Percentiles rank a stretch among this genome's conserved stretches.
phyloP scores from a whole-genome alignment of 2,113 vertebrate genomes.

The Myxocyprinus asiaticus region DNA sequence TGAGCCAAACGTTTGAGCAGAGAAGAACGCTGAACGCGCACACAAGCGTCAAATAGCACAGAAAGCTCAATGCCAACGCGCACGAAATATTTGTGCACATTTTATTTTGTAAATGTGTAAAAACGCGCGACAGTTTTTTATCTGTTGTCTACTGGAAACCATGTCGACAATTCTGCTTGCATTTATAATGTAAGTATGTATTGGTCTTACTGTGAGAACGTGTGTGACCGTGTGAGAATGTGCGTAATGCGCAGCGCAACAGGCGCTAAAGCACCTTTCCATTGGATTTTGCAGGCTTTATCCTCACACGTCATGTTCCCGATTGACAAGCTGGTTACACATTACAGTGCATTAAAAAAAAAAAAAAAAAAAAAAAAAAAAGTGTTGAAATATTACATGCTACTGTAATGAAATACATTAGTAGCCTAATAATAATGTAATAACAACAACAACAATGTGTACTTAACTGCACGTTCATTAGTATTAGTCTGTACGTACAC shows the following conservation, averaged over 20 bases:
- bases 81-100: background rate
- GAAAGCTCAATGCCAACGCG: background rate
- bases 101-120: background rate
- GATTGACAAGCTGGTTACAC: too few relatives aligned
- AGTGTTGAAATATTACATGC: too few relatives aligned
- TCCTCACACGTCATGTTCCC: background rate
- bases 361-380: too few relatives aligned
- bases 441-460: too few relatives aligned
- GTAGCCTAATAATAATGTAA: too few relatives aligned
- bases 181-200: background rate
- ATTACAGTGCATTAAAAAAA: too few relatives aligned
- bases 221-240: background rate
- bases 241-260: slow-evolving; percentile 15
- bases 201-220: background rate
- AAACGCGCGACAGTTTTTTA: background rate
- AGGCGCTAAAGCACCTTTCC: slow-evolving; percentile 6
- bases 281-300: background rate
- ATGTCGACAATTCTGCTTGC: background rate
- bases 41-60: too few relatives aligned
- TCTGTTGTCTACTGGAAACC: background rate
- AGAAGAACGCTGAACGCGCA: too few relatives aligned
- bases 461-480: too few relatives aligned
- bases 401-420: too few relatives aligned
- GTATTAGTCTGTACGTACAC: too few relatives aligned
- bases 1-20: too few relatives aligned